Evolutionary conservation across 2,888 invertebrate genomes (phyloP), one percentile per base, ranked within the genome.

Genomic region (Campoplex nolae): DNA sequence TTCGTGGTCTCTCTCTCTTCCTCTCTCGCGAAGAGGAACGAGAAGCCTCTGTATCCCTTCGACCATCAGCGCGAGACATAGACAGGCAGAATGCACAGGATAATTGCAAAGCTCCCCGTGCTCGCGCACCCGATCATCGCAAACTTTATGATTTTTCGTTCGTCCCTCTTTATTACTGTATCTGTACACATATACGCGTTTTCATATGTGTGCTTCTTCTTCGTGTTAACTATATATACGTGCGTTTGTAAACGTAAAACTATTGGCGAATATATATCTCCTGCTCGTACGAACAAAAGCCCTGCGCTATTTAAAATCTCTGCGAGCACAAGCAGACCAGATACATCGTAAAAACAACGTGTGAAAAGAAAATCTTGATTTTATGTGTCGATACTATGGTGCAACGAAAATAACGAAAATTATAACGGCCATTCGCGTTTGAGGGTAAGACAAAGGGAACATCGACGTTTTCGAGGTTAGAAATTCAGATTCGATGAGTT

Each of bases 121-220:
- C 80, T 51, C 84, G 80, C 78, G 75, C 75, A 58, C 80, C 83
- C 83, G 85, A 86, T 85, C 75, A 88, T 86, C 81, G 88, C 84
- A 74, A 86, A 88, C 81, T 88, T 88, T 84, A 88, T 79, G 88
- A 88, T 88, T 88, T 88, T 86, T 83, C 83, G 80, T 74, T 75
- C 74, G 68, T 85, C 75, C 62, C 73, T 68, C 28, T 80, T 56
- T 23, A 67, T 77, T 78, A 75, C 71, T 58, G 18, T 75, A 71
- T 65, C 58, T 51, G 71, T 77, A 23, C 65, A 23, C 65, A 45
- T n/a, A 48, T 35, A 35, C 35, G 7, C 13, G 16, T 62, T 2
- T 62, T 6, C 32, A 13, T 58, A 58, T 70, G 58, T 58, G 58
- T 13, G 28, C 3, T 58, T 13, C 16, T 1, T 32, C 32, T 32